Evolutionary conservation across 2,888 invertebrate species (phyloP), one percentile per base, ranked within the genome.

Genomic region (Drosophila emarginata): DNA sequence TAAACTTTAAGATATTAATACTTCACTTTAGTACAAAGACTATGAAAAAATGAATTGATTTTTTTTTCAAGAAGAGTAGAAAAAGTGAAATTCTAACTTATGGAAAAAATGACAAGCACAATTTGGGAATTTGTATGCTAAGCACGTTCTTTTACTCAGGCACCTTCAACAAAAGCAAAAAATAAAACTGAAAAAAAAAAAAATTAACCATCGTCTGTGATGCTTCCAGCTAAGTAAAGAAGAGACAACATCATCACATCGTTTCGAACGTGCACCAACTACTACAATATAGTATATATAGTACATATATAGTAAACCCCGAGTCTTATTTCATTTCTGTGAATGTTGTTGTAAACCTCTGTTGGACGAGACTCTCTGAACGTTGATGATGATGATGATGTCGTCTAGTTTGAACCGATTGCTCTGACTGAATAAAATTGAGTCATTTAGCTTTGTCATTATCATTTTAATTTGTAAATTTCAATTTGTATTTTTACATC

Each of bases 31-130:
- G 2, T 5, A 39, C 39, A 37, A 37, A 37, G 37, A n/a, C n/a
- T 37, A n/a, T 37, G n/a, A 0, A 5, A 37, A 37, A 37, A n/a
- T 4, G 1, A 14, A 39, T 39, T 14, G 14, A 14, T 6, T 39
- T 14, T 14, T 0, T 14, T 40, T 45, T 45, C 45, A 11, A 45
- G 11, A 45, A 45, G 12, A 14, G 45, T 45, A 21, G 45, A 21
- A 45, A 45, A 45, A 45, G 45, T 45, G 45, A 45, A 45, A 45
- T 45, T 45, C 45, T 45, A 45, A 45, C 18, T 45, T 21, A 45
- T 18, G 18, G 14, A 12, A 26, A 45, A 45, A 45, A 21, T 18
- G 45, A 45, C 45, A 45, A 45, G 14, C 45, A 45, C 45, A 45
- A 45, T 45, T 45, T 9, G 21, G 21, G 45, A 45, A 45, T 45